phyloP scores from a whole-genome alignment of 1,140 invertebrate species.

The Cryptotermes secundus region DNA sequence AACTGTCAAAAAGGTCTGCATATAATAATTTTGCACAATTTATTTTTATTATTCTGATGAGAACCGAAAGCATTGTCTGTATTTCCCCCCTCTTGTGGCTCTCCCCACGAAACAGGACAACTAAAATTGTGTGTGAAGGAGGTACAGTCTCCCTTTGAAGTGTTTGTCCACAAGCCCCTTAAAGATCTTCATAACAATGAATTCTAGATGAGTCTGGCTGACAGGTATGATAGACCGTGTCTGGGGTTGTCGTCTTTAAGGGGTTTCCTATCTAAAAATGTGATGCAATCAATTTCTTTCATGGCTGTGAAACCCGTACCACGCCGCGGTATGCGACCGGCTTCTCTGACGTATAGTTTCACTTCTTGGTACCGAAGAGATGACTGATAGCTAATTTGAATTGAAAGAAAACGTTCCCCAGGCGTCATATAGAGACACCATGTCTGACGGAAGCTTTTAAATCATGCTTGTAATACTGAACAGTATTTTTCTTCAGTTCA shows the following conservation, averaged over 20 bases:
- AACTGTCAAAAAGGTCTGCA: no score
- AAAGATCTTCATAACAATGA: not conserved
- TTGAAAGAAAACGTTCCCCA: not conserved
- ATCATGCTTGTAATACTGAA: not conserved
- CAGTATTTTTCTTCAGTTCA: constrained; percentile 3
- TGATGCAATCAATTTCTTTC: not conserved
- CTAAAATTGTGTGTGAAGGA: not conserved
- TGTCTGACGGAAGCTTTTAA: not conserved
- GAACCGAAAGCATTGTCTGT: no score
- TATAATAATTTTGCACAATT: no score
- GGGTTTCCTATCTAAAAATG: not conserved
- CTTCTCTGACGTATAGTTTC: no score
- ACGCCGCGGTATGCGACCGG: not conserved
- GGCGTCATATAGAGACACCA: not conserved
- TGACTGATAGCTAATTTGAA: constrained; percentile 10
- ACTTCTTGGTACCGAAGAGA: not conserved
- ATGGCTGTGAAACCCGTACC: not conserved
- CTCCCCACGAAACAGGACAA: no score
- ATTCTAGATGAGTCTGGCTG: not conserved
- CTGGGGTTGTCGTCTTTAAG: not conserved
- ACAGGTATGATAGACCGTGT: not conserved
- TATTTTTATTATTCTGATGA: no score
- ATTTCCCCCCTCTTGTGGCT: no score
- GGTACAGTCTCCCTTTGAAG: not conserved
- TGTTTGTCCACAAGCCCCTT: not conserved